Conservation (phyloP, 2,113 vertebrate species). For the Sitta europaea region DNA sequence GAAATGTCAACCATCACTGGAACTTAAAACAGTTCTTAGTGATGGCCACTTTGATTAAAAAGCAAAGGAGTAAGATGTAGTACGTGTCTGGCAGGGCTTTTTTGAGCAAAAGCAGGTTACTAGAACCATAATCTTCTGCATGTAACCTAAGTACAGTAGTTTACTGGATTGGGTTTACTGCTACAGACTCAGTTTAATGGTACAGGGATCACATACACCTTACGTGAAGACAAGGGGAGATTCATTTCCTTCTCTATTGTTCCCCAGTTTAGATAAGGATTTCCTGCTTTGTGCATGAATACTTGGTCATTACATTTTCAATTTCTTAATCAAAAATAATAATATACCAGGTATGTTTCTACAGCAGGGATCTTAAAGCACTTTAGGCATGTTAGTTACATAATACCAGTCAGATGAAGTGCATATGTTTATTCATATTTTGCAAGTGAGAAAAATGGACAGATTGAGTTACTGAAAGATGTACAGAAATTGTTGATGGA, state of each 20-base stretch:
- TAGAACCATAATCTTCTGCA: background rate
- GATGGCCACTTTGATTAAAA: background rate
- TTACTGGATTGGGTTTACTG: background rate
- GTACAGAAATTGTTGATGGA: background rate
- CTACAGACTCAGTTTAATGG: background rate
- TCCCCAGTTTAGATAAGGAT: background rate
- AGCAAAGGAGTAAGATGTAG: background rate
- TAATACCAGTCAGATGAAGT: background rate
- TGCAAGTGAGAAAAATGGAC: background rate
- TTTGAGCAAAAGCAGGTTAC: background rate
- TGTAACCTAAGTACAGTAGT: background rate
- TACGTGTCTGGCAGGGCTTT: background rate
- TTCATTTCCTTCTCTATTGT: background rate
- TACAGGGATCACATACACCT: background rate
- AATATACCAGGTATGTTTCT: background rate
- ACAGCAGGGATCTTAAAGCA: constrained; percentile 1
- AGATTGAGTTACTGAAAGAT: background rate
- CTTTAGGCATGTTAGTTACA: background rate
- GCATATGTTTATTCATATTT: background rate
- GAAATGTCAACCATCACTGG: background rate
- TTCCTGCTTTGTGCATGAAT: background rate
- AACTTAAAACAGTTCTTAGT: background rate
- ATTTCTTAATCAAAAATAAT: constrained; percentile 21
- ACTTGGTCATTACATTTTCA: background rate
- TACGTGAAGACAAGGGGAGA: background rate